Evolutionary conservation across 2,113 vertebrate species (phyloP), one percentile per base, ranked within the genome.

Genomic region (Hydrochoerus hydrochaeris): DNA sequence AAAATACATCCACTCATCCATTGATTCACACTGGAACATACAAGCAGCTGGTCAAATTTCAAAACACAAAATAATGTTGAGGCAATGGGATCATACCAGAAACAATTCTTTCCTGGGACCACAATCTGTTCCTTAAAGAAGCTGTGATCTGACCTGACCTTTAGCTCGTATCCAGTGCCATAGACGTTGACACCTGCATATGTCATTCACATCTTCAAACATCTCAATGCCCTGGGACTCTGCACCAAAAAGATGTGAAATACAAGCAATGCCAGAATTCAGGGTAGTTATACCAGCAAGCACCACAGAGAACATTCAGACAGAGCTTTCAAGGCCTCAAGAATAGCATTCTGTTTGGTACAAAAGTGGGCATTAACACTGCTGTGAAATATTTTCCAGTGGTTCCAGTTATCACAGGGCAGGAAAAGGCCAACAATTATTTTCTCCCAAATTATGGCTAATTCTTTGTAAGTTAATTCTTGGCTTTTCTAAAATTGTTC

Each of bases 401-500:
- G 96, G 73, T 32, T 93, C 46, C 90, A 80, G 67, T 95, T 96
- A 97, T 97, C 97, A 96, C 8, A 71, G 75, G 88, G 35, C 85
- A 97, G 44, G 12, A 98, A 89, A 97, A 80, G 94, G 88, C 5
- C 5, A 9, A 52, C 30, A 82, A 97, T 97, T 97, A 96, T 90
- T 97, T 93, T 97, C 93, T 95, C 83, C n/a, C 94, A 57, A 89
- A 14, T 90, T 85, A 96, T 46, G 58, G 94, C 20, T 88, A 96
- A 95, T 93, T 86, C 28, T 85, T 90, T 78, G 52, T 82, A 57
- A 91, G 92, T 97, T 97, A 94, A 97, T 89, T 93, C 71, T 84
- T 8, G 78, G 89, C 65, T 98, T 98, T 83, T 96, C 90, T 90
- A 97, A 97, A 98, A 94, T 5, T 44, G 62, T 88, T 95, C n/a